Base-by-base conservation (phyloP, 2,888 invertebrate genomes). In the Drosophila dives region DNA sequence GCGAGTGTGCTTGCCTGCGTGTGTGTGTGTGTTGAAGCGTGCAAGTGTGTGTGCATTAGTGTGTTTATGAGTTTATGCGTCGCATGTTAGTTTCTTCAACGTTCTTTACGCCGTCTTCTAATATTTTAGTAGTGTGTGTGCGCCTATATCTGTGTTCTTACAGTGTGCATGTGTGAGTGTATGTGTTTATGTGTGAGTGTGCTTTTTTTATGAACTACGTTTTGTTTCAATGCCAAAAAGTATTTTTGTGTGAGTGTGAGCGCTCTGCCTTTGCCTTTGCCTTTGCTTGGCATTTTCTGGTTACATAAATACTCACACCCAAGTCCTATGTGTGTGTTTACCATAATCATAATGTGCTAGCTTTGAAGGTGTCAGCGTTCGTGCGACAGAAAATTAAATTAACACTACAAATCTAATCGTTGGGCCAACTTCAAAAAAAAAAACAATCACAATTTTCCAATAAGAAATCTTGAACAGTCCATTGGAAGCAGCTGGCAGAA, bases 171-270 rank as follows among this genome's bases (percentile, higher is more conserved):
- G 55, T 50, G 51, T 55, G 51, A 61, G 51, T 42, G 56, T 38
- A 45, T 38, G 33, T 69, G 62, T 72, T 54, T 65, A 34, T 36
- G 59, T 66, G 69, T 61, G 74, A 69, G 75, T 82, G 75, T 81
- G 84, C 78, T 85, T 83, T 86, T 83, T 86, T 86, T 87, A 84
- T 84, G 86, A 83, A 83, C 83, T 89, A 86, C 87, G 89, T 83
- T 90, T 89, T 90, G 90, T 87, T 87, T 87, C 87, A 87, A 87
- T 87, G 87, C 89, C 87, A 87, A 90, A 87, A 90, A 77, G 83
- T 90, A 86, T 90, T 83, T 86, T 69, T 78, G 76, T 75, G 73
- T 80, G 45, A 8, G 8, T 75, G 70, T 82, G 71, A 87, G 75
- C 70, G 60, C 73, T 69, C 56, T 64, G 64, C 75, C 63, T 34